phyloP scores from a whole-genome alignment of 2,113 vertebrate genomes.

The Scatophagus argus region DNA sequence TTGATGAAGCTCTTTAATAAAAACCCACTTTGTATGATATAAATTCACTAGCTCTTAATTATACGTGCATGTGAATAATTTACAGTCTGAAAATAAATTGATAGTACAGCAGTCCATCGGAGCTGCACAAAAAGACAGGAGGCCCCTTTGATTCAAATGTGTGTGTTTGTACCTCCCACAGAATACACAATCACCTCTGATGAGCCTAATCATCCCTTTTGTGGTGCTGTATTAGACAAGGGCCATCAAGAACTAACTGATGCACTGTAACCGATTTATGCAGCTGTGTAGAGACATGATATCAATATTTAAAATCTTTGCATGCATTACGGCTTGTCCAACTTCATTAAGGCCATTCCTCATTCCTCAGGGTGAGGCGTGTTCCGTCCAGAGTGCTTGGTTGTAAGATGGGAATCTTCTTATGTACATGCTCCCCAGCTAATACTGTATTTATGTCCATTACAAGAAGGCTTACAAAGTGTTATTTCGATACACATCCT shows the following conservation, averaged over 20 bases:
- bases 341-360: constrained; percentile 95
- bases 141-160: constrained; percentile 50
- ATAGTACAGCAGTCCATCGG: constrained; percentile 50
- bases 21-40: constrained; percentile 72
- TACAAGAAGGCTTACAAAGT: constrained; percentile 7
- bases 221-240: constrained; percentile 80
- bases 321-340: constrained; percentile 94
- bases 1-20: constrained; percentile 80
- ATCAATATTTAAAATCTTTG: constrained; percentile 97
- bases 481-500: neutral
- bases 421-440: constrained; percentile 41
- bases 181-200: constrained; percentile 82
- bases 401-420: constrained; percentile 86
- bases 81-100: constrained; percentile 70
- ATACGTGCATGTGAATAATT: constrained; percentile 78
- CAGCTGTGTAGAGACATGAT: constrained; percentile 89
- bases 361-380: constrained; percentile 86
- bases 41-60: constrained; percentile 78
- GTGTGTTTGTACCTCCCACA: constrained; percentile 74
- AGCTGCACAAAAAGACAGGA: constrained; percentile 51
- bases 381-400: constrained; percentile 88
- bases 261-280: constrained; percentile 87
- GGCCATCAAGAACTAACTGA: constrained; percentile 85
- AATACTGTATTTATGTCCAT: constrained; percentile 47
- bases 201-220: constrained; percentile 86